Evolutionary conservation across 2,797 vertebrate species (phyloP).

Genomic region (Emydoidea blandingii): DNA sequence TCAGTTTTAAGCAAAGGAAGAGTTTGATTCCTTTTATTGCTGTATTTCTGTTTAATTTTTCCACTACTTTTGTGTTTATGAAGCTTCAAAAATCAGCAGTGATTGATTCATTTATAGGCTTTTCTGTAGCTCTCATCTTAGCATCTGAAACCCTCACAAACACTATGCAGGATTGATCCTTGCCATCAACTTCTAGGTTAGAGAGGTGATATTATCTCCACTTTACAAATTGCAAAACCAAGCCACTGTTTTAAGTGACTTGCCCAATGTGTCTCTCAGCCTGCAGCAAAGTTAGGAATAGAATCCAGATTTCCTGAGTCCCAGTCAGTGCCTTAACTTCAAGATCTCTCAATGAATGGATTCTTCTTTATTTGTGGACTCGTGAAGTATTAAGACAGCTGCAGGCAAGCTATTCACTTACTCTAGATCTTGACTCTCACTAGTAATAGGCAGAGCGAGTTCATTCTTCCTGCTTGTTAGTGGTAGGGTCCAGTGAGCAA

Average conservation of each 20-base stretch:
- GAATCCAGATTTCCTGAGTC: neutral
- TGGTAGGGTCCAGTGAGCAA: neutral
- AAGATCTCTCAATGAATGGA: neutral
- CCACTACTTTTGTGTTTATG: neutral
- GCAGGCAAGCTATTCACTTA: neutral
- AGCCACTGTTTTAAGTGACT: neutral
- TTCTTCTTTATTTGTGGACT: neutral
- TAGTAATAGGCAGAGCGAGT: neutral
- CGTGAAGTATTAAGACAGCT: neutral
- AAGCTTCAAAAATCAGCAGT: neutral
- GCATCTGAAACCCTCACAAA: neutral
- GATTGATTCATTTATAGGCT: neutral
- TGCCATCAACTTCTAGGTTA: neutral
- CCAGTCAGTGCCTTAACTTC: fast-evolving
- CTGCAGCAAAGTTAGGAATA: neutral
- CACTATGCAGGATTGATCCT: neutral
- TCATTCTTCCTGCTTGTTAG: neutral
- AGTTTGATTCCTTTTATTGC: neutral
- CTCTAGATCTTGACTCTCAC: neutral
- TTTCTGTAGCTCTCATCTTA: neutral
- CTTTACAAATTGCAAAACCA: neutral
- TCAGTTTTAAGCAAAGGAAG: neutral
- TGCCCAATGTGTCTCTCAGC: neutral
- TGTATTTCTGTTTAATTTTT: neutral
- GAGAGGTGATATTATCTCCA: neutral